Conservation (phyloP, 2,888 invertebrate genomes). For the Lasioglossum calceatum region DNA sequence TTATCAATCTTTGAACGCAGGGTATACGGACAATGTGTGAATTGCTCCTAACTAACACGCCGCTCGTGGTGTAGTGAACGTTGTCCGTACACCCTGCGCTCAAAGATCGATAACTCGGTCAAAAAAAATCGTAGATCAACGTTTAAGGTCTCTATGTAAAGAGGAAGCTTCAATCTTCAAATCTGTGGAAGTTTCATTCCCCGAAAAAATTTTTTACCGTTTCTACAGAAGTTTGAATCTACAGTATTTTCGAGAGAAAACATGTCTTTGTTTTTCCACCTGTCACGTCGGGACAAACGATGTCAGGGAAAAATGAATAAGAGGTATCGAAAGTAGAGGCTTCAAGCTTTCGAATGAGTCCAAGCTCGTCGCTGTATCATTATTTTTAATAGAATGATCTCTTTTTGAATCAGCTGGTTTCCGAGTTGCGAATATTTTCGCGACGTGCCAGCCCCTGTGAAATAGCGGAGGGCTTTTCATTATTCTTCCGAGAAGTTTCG, state of each 20-base stretch:
- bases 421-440: neutral
- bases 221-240: neutral
- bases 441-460: constrained; percentile 14
- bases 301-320: neutral
- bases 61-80: too few species aligned
- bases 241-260: neutral
- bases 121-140: neutral
- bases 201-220: rapidly evolving
- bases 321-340: rapidly evolving
- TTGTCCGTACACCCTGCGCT: too few species aligned
- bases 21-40: too few species aligned
- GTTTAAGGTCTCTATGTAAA: neutral
- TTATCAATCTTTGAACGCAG: too few species aligned
- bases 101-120: too few species aligned
- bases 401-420: neutral
- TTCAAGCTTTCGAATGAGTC: neutral
- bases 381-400: neutral
- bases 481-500: constrained; percentile 60
- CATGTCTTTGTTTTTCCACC: neutral
- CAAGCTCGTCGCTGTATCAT: rapidly evolving
- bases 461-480: constrained; percentile 46
- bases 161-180: neutral
- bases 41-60: too few species aligned
- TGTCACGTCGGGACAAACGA: rapidly evolving
- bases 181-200: neutral